Evolutionary conservation across 2,113 vertebrate species (phyloP), one percentile per base, ranked within the genome.

Genomic region (Coracopsis vasa): DNA sequence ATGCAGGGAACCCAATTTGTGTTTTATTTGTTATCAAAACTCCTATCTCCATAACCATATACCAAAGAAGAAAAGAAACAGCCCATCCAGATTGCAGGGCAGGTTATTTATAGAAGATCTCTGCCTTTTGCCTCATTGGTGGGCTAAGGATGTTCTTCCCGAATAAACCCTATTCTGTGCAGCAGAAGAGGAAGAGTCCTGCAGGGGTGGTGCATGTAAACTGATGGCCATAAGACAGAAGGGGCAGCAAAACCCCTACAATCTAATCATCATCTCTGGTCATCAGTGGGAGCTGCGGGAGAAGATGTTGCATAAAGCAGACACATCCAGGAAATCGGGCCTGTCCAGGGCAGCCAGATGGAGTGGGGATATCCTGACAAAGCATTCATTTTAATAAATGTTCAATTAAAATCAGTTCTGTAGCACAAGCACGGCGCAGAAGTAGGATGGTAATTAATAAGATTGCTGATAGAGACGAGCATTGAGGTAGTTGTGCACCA

Each of bases 361-460:
- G 93, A 92, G 75, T 69, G 95, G 78, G 95, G 86, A 87, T 93
- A 56, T 95, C 96, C 97, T 96, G 95, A 92, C 93, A 86, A 87
- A 94, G 91, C 90, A 95, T 97, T 94, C 94, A 10, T 96, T 95
- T 93, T 61, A 83, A 96, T 95, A 84, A 97, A 88, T 54, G 92
- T 92, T 95, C 96, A 90, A 91, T 97, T 94, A 96, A 79, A 92
- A 94, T 90, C 80, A 90, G 61, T 92, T 92, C 94, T 96, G 93
- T 90, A 23, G 86, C 4, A 31, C 91, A 50, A 86, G 81, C 79
- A 58, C 3, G 74, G 87, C 71, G 90, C 96, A 97, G 92, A 83
- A 92, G 94, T 71, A 92, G 94, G 70, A 83, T 44, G 86, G 94
- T 86, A 93, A 96, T 96, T 95, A 94, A 93, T 95, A 62, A 87